Conservation (phyloP, 2,888 invertebrate genomes). For the Callinectes sapidus region DNA sequence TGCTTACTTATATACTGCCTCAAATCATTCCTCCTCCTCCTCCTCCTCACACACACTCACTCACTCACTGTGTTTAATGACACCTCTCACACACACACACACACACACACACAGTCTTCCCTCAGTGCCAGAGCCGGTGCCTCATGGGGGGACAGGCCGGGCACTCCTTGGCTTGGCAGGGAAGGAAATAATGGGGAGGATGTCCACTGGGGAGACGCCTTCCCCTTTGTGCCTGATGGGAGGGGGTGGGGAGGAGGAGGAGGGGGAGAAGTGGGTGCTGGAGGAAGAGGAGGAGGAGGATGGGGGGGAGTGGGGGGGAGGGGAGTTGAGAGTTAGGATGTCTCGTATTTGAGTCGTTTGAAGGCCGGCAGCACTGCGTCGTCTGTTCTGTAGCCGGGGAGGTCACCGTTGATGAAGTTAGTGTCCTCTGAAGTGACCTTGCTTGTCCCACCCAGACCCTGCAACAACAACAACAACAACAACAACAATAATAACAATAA, state of each 20-base stretch:
- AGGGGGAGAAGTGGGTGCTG: neutral
- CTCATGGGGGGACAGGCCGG: neutral
- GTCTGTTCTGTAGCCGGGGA: neutral
- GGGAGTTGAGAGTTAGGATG: constrained; percentile 46
- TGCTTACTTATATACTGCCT: too few relatives aligned
- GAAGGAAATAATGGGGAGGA: neutral
- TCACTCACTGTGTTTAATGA: neutral
- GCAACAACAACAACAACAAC: neutral
- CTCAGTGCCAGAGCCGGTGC: neutral
- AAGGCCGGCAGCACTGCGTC: constrained; percentile 49
- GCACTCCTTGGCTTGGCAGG: neutral
- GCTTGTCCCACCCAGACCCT: neutral
- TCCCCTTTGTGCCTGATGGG: too few relatives aligned
- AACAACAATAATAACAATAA: neutral
- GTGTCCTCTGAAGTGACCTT: neutral
- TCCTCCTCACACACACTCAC: neutral
- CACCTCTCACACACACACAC: neutral
- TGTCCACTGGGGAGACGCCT: neutral
- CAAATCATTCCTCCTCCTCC: neutral
- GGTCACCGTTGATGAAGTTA: constrained; percentile 56
- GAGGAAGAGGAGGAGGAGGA: neutral
- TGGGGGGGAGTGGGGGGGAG: neutral
- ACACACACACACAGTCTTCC: neutral
- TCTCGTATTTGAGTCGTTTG: constrained; percentile 63
- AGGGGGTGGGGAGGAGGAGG: neutral